Evolutionary conservation across 2,797 vertebrate species (phyloP), one percentile per base, ranked within the genome.

Genomic region (Micromesistius poutassou): DNA sequence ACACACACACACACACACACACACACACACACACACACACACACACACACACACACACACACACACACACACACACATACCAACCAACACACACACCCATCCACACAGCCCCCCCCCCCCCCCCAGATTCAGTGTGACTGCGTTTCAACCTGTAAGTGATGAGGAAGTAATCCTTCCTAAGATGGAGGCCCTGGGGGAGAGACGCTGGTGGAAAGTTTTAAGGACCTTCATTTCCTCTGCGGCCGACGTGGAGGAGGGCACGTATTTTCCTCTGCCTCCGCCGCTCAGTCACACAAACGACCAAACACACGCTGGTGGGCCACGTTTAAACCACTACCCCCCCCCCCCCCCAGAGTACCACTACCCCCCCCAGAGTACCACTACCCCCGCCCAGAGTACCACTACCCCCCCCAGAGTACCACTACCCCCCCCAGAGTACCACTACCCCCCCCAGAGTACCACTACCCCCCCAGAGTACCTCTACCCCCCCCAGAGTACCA

Each of bases 291-390:
- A 12, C 22, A 62, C 31, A 80, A 75, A 86, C 78, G 80, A 38
- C 78, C 77, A 78, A 78, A 72, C 30, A 33, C 76, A 50, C 77
- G 81, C 70, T 82, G 72, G 66, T 83, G 75, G 71, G 31, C 62
- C 0, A 46, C 19, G 42, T 74, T 28, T 12, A 78, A 74, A n/a
- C n/a, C n/a, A n/a, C n/a, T n/a, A n/a, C n/a, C n/a, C n/a, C n/a
- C n/a, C n/a, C n/a, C n/a, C n/a, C n/a, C n/a, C n/a, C n/a, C n/a
- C n/a, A n/a, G n/a, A n/a, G n/a, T n/a, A n/a, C n/a, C n/a, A n/a
- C n/a, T n/a, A n/a, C n/a, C n/a, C n/a, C n/a, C n/a, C n/a, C n/a
- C n/a, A n/a, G n/a, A n/a, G n/a, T n/a, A n/a, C n/a, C n/a, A n/a
- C n/a, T n/a, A n/a, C n/a, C n/a, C n/a, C n/a, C n/a, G n/a, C n/a